Conservation (phyloP, 2,113 vertebrate genomes). For the Neofelis nebulosa region DNA sequence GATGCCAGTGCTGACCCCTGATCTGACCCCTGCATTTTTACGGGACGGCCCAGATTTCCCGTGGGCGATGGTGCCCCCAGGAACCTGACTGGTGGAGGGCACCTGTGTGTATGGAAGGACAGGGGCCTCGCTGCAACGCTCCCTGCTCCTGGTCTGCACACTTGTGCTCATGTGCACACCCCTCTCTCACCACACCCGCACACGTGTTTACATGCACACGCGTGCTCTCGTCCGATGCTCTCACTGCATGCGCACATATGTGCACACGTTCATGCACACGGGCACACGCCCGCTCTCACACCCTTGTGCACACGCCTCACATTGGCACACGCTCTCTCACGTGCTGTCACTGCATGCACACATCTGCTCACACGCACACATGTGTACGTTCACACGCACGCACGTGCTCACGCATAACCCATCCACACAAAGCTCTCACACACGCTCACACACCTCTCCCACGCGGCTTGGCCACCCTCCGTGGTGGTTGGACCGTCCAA, state of each 20-base stretch:
- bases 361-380: too few relatives aligned
- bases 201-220: too few relatives aligned
- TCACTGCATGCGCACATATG: too few relatives aligned
- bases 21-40: too few relatives aligned
- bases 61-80: neutral
- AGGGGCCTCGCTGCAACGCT: fast-evolving
- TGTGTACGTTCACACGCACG: neutral
- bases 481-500: neutral
- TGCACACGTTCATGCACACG: neutral
- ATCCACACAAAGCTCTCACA: neutral
- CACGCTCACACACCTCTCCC: neutral
- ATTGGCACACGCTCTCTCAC: fast-evolving
- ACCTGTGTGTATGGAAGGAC: neutral
- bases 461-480: neutral
- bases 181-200: too few relatives aligned
- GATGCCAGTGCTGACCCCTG: neutral
- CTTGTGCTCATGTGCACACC: neutral
- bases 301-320: neutral
- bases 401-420: neutral
- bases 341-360: neutral
- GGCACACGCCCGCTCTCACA: neutral
- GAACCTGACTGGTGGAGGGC: neutral
- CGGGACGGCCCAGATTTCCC: neutral
- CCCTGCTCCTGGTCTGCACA: neutral
- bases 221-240: too few relatives aligned